Base-by-base conservation (phyloP, 2,797 vertebrate genomes). In the Poecilia wingei region DNA sequence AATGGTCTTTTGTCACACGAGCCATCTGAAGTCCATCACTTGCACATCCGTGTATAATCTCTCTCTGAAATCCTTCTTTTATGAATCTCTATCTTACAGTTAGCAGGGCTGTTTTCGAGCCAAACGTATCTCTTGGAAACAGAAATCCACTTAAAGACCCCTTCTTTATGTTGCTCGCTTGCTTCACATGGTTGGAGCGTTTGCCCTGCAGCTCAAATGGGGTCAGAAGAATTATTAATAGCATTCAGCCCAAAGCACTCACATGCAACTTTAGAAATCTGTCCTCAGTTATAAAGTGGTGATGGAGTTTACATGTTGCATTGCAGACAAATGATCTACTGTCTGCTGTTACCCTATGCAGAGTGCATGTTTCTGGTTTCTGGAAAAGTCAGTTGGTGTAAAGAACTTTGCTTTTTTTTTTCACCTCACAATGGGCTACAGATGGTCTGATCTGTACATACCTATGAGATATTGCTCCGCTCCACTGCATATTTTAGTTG, bases 91-190 rank as follows among this genome's bases (percentile, higher is more conserved):
- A 49, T 64, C 16, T 43, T 31, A 79, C 70, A 84, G 87, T 88
- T 82, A 73, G 84, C 18, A 70, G 72, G 72, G 80, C 57, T 83
- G 72, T 79, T 78, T 81, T 87, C 4, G 75, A 87, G 45, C 79
- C 80, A 85, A 80, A 85, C 75, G 86, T 92, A 91, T 92, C 89
- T 84, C 80, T 81, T 51, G 68, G 68, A 90, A 92, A 90, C 88
- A 88, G 84, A 84, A 88, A 85, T 88, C 75, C 83, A 80, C 41
- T 88, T 82, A 90, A 82, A 80, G 83, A 80, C 83, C 69, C 64
- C 64, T 79, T 75, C 76, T 90, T 86, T 87, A 76, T 85, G 84
- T 72, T 88, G 89, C 86, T 91, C 91, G 87, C 86, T 87, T 86
- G 80, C 77, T 85, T 87, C 75, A 81, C 80, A 90, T 78, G 80